phyloP scores from a whole-genome alignment of 2,797 vertebrate species.

The Selene dorsalis region DNA sequence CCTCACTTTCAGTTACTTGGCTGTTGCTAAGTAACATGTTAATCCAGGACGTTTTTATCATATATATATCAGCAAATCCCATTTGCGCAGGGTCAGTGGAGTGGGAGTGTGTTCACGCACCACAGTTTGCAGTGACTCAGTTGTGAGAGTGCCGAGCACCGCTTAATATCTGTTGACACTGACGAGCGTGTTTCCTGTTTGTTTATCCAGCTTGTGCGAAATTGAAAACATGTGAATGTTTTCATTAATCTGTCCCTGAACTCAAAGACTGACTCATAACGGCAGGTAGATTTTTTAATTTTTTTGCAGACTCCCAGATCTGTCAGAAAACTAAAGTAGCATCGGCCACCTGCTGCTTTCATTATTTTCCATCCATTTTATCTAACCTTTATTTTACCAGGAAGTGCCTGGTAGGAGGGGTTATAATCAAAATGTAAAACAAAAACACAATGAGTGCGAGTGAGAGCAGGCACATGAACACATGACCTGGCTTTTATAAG shows the following conservation, averaged over 20 bases:
- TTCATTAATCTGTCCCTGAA: neutral
- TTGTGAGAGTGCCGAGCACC: neutral
- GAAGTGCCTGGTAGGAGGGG: no score
- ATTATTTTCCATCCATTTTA: neutral
- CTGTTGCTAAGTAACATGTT: conserved; percentile 71
- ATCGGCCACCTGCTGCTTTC: neutral
- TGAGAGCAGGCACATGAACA: no score
- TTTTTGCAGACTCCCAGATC: neutral
- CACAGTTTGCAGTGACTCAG: conserved; percentile 42
- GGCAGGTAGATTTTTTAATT: neutral
- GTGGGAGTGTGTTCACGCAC: conserved; percentile 44
- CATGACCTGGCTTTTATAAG: no score
- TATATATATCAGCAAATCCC: conserved; percentile 44
- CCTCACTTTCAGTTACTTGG: conserved; percentile 26
- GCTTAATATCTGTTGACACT: neutral
- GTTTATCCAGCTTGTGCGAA: no score
- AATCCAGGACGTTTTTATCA: conserved; percentile 52
- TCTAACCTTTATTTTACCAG: no score
- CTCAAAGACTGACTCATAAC: neutral
- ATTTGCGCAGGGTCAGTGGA: conserved; percentile 56
- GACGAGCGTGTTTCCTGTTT: neutral
- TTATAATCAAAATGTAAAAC: no score
- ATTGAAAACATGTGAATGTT: neutral
- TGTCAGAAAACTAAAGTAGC: no score
- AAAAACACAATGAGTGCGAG: no score